Evolutionary conservation across 2,113 vertebrate genomes (phyloP), one percentile per base, ranked within the genome.

Genomic region (Tachuris rubrigastra): DNA sequence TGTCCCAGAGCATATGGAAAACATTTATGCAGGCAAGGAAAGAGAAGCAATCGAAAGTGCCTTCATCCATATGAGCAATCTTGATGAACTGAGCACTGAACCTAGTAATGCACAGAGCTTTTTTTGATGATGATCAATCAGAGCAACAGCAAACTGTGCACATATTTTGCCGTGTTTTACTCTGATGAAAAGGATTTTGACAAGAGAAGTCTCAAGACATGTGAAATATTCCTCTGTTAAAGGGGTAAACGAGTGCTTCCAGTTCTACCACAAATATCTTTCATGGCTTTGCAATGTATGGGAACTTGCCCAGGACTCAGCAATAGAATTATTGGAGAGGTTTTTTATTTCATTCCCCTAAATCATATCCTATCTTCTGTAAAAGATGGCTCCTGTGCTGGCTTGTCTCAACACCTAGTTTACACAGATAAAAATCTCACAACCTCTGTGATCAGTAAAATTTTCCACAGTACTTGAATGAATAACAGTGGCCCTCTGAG

Each of bases 51-150:
- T 62, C 53, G 37, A 66, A 89, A 91, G 37, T 76, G 49, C n/a
- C 49, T 76, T 91, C 89, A 95, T 87, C 91, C 81, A 77, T 73
- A 49, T 80, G 78, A 93, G 63, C 67, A 85, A 85, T 83, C 67
- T 65, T 55, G 49, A 21, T 73, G 62, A 94, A 78, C 69, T 87
- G 37, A 79, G 49, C 81, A 55, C 62, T 78, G 89, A 96, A 89
- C 81, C 67, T 20, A 33, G 42, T 67, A 95, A 96, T 71, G 23
- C 52, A 83, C 13, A n/a, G 58, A 76, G 62, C 8, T 72, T 72
- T 87, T 91, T 23, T 58, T 46, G 52, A 18, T 53, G 39, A 41
- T 82, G 59, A 72, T 78, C 80, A 94, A 78, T 78, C 6, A 7
- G 28, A 94, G 62, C 49, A 95, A 73, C 30, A 65, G 55, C 3